Conservation (phyloP, 2,113 vertebrate genomes). For the Trinectes maculatus region DNA sequence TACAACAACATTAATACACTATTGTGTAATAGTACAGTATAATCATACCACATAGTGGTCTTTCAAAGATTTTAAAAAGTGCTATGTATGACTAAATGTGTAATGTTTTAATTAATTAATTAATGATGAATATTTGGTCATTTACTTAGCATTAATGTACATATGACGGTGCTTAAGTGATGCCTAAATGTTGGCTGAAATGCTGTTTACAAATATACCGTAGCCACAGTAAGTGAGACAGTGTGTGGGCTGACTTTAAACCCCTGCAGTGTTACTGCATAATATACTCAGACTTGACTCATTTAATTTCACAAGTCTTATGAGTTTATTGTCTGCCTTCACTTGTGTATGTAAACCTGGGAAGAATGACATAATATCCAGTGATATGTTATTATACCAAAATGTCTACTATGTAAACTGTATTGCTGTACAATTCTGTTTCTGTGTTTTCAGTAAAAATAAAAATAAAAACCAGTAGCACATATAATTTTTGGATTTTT, state of each 20-base stretch:
- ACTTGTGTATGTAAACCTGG: not conserved
- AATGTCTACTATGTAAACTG: slow-evolving; percentile 23
- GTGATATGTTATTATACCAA: not conserved
- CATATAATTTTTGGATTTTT: slow-evolving; percentile 18
- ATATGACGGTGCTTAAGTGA: no score
- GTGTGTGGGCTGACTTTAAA: not conserved
- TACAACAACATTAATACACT: no score
- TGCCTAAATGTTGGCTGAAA: not conserved
- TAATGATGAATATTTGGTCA: not conserved
- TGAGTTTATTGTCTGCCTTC: not conserved
- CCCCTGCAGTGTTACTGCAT: not conserved
- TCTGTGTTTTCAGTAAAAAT: slow-evolving; percentile 49
- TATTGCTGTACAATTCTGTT: slow-evolving; percentile 18
- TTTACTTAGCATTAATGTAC: no score
- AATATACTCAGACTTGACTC: not conserved
- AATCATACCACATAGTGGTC: no score
- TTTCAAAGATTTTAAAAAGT: no score
- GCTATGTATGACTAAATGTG: no score
- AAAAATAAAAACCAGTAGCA: slow-evolving; percentile 61
- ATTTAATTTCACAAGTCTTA: not conserved
- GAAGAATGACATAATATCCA: not conserved
- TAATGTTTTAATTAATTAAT: no score
- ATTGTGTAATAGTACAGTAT: no score
- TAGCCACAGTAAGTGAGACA: not conserved
- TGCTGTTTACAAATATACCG: not conserved